phyloP scores from a whole-genome alignment of 2,797 vertebrate species.

The Paguma larvata region DNA sequence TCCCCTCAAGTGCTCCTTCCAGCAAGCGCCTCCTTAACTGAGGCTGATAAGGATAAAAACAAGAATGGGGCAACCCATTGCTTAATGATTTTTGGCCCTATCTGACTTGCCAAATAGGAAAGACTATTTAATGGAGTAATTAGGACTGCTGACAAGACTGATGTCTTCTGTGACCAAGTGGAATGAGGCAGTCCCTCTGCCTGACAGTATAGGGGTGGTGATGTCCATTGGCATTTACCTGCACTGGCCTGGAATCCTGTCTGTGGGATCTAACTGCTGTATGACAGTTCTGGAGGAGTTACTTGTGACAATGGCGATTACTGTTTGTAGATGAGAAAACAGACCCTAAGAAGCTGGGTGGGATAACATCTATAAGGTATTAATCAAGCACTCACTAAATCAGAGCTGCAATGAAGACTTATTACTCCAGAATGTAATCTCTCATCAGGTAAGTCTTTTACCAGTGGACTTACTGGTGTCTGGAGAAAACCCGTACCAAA shows the following conservation, averaged over 20 bases:
- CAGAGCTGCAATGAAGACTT: not conserved
- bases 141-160: not conserved
- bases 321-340: not conserved
- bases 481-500: constrained; percentile 15
- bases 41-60: not conserved
- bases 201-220: not conserved
- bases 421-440: not conserved
- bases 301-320: constrained; percentile 20
- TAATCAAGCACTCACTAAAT: not conserved
- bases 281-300: not conserved
- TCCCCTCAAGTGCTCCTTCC: not conserved
- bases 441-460: not conserved
- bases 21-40: not conserved
- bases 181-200: not conserved
- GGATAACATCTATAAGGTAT: constrained; percentile 24
- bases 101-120: not conserved
- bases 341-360: not conserved
- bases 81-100: not conserved
- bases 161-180: not conserved
- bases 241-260: not conserved
- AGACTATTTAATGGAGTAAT: not conserved
- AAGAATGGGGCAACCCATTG: not conserved
- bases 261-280: not conserved
- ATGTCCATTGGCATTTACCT: not conserved
- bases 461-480: not conserved